Evolutionary conservation across 1,140 invertebrate genomes (phyloP).

Genomic region (Sminthurinus signatus): DNA sequence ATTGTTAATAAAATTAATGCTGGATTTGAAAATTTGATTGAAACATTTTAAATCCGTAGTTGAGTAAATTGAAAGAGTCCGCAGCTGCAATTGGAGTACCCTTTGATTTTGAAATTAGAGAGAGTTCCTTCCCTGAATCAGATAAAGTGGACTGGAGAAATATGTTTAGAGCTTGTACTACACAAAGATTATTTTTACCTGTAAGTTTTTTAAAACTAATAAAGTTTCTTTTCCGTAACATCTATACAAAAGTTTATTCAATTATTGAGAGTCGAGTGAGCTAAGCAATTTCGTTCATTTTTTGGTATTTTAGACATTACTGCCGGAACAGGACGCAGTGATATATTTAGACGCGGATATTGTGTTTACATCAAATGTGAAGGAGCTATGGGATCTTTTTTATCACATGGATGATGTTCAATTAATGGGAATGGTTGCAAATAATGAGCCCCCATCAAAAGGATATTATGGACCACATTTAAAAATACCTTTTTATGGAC

Average conservation of each 20-base stretch:
- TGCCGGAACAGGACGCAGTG: conserved; percentile 72
- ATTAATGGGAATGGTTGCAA: conserved; percentile 75
- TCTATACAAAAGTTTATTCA: too few species aligned
- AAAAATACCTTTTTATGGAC: conserved; percentile 87
- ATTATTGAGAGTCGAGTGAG: too few species aligned
- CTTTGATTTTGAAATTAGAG: conserved; percentile 64
- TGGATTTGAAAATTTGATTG: too few species aligned
- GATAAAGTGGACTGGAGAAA: conserved; percentile 70
- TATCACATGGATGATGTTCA: conserved; percentile 75
- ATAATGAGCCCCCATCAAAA: conserved; percentile 82
- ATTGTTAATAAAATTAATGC: too few species aligned
- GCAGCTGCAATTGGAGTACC: too few species aligned
- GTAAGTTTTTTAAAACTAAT: conserved; percentile 51
- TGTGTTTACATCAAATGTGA: conserved; percentile 73
- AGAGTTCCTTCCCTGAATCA: conserved; percentile 68
- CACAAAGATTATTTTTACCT: conserved; percentile 83
- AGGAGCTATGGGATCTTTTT: conserved; percentile 77
- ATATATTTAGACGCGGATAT: conserved; percentile 90
- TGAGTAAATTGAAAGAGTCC: too few species aligned
- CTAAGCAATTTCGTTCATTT: too few species aligned
- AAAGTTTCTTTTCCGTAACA: conserved; percentile 20
- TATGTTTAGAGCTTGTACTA: conserved; percentile 85
- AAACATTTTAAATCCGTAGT: too few species aligned
- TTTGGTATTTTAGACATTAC: conserved; percentile 62
- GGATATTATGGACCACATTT: conserved; percentile 96